phyloP scores from a whole-genome alignment of 2,888 invertebrate genomes.

The Micoletzkya japonica region DNA sequence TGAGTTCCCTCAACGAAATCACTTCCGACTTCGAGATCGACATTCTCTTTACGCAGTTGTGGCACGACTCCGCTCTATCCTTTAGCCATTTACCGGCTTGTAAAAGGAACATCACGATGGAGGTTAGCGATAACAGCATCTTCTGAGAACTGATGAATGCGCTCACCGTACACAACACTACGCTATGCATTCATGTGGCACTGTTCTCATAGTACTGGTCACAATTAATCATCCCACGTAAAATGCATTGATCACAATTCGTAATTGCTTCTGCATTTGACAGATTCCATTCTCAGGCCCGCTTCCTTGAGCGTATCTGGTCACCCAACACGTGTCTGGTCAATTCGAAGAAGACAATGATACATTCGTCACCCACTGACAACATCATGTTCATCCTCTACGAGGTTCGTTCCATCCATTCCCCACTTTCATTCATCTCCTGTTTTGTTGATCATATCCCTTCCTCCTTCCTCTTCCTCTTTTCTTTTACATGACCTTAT shows the following conservation, averaged over 20 bases:
- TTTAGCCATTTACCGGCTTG: slow-evolving; percentile 50
- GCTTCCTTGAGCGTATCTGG: slow-evolving; percentile 49
- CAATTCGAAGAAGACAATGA: slow-evolving; percentile 60
- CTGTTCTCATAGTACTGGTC: background rate
- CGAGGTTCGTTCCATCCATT: slow-evolving; percentile 34
- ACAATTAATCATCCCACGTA: background rate
- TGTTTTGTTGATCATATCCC: no score
- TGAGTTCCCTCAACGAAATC: slow-evolving; percentile 62
- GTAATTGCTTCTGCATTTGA: background rate
- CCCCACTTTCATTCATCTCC: background rate
- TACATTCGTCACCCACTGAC: slow-evolving; percentile 62
- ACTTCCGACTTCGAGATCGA: slow-evolving; percentile 64
- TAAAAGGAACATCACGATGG: slow-evolving; percentile 60
- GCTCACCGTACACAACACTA: background rate
- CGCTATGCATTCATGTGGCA: background rate
- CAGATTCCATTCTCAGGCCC: slow-evolving; percentile 5
- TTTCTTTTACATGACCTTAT: background rate
- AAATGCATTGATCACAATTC: background rate
- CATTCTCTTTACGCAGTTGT: slow-evolving; percentile 62
- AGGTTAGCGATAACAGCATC: slow-evolving; percentile 29
- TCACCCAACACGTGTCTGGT: slow-evolving; percentile 63
- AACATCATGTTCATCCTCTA: slow-evolving; percentile 62
- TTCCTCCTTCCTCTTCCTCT: slow-evolving; percentile 1
- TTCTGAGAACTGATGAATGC: background rate
- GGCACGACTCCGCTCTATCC: slow-evolving; percentile 60